Percentiles rank a stretch among this genome's conserved stretches.
These are phyloP conservation scores for Zophobas atratus DNA, from an alignment of 1,140 invertebrate genomes.

Conservation along the genomic window DNA sequence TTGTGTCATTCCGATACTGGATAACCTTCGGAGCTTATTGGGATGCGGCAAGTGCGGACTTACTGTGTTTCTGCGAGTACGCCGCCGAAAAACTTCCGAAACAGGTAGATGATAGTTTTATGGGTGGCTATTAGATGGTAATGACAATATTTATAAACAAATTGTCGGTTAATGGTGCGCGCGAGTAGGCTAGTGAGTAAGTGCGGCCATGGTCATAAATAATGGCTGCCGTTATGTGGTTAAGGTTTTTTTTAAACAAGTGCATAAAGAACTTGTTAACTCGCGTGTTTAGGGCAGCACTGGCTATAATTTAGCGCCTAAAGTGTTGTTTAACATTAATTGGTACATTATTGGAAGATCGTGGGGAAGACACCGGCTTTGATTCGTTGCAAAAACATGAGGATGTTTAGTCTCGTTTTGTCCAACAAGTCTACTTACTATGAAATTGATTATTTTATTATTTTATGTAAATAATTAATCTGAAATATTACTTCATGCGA, in stretches of 20 bases:
- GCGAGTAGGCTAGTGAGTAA: neutral
- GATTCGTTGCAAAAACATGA: too few relatives aligned
- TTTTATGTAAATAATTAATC: too few relatives aligned
- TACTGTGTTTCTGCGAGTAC: too few relatives aligned
- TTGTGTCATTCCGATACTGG: neutral
- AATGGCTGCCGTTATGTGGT: constrained; percentile 27
- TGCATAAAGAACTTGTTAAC: constrained; percentile 7
- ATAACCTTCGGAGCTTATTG: neutral
- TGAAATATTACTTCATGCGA: too few relatives aligned
- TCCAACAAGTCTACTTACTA: too few relatives aligned
- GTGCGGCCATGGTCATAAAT: constrained; percentile 33
- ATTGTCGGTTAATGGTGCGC: constrained; percentile 20
- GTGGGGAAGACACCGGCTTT: too few relatives aligned
- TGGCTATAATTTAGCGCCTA: neutral
- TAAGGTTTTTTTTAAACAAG: constrained; percentile 34
- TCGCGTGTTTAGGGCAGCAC: neutral
- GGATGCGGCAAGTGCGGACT: neutral
- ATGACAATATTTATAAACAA: constrained; percentile 30
- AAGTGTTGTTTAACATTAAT: neutral
- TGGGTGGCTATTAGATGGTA: neutral
- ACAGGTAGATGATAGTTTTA: constrained; percentile 13
- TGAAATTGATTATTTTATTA: too few relatives aligned
- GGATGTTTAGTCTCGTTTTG: too few relatives aligned
- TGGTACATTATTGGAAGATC: neutral
- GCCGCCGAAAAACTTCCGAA: constrained; percentile 1